Percentiles rank a stretch among this genome's conserved stretches.
Evolutionary conservation across 2,797 vertebrate genomes (phyloP).

Genomic region (Phalloptychus januarius): DNA sequence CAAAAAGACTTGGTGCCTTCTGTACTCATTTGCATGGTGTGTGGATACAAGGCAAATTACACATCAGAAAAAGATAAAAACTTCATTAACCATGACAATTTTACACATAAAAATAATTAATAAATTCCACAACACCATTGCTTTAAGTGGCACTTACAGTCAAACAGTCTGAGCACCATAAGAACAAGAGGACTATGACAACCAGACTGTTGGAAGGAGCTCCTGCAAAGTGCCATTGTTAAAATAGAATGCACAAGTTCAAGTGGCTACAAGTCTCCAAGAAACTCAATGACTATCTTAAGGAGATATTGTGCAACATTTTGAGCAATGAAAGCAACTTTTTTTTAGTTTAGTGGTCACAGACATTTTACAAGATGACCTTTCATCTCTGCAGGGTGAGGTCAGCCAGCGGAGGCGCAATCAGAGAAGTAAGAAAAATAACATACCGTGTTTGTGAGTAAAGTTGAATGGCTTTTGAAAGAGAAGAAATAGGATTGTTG

Average conservation of each 20-base stretch:
- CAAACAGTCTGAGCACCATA: not conserved
- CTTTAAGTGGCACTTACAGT: too few relatives aligned
- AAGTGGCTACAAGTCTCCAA: not conserved
- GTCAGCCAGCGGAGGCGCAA: not conserved
- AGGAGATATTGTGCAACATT: not conserved
- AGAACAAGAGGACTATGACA: not conserved
- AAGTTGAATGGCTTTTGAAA: not conserved
- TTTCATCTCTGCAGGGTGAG: not conserved
- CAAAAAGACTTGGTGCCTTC: not conserved
- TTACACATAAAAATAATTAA: not conserved
- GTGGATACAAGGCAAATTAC: not conserved
- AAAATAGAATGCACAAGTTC: not conserved
- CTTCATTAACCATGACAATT: not conserved
- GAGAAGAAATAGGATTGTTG: not conserved
- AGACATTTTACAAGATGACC: not conserved
- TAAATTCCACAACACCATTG: not conserved
- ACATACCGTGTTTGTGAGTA: not conserved
- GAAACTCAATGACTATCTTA: not conserved
- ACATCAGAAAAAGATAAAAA: not conserved
- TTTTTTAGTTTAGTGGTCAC: not conserved
- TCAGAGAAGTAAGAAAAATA: not conserved
- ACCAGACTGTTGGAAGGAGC: not conserved
- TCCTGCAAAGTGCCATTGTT: not conserved
- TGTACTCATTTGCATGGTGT: not conserved
- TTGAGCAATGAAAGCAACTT: not conserved